Evolutionary conservation across 2,888 invertebrate species (phyloP).

Genomic region (Brachyptera risi): DNA sequence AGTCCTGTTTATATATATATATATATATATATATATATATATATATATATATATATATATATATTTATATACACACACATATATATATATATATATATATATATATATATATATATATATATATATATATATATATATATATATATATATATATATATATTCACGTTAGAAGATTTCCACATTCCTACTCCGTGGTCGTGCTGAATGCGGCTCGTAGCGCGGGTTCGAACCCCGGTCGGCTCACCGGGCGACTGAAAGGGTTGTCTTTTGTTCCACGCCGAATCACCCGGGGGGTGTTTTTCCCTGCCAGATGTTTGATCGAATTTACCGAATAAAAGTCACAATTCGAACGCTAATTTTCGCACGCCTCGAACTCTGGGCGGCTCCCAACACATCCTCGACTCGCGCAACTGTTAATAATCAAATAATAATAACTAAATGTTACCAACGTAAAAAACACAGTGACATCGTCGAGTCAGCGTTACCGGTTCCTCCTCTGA

Average conservation of each 20-base stretch:
- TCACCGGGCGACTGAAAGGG: background rate
- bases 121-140: too few species aligned
- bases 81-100: too few species aligned
- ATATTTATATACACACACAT: too few species aligned
- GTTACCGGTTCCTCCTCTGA: conserved; percentile 3
- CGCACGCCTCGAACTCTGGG: conserved; percentile 12
- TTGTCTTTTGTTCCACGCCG: conserved; percentile 15
- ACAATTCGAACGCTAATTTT: conserved; percentile 14
- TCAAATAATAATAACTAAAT: conserved; percentile 5
- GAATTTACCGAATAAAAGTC: conserved; percentile 23
- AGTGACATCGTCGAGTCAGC: conserved; percentile 9
- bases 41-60: too few species aligned
- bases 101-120: too few species aligned
- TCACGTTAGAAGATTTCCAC: too few species aligned
- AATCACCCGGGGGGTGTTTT: conserved; percentile 26
- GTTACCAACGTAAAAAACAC: background rate
- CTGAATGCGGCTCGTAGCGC: too few species aligned
- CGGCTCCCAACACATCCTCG: background rate
- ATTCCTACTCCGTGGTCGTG: too few species aligned
- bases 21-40: too few species aligned
- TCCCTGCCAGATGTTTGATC: conserved; percentile 15
- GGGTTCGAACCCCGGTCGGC: background rate
- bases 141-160: too few species aligned
- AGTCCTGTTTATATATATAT: too few species aligned
- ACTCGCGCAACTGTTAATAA: conserved; percentile 17